phyloP scores from a whole-genome alignment of 2,888 invertebrate genomes.

The Matsumyia berberina region DNA sequence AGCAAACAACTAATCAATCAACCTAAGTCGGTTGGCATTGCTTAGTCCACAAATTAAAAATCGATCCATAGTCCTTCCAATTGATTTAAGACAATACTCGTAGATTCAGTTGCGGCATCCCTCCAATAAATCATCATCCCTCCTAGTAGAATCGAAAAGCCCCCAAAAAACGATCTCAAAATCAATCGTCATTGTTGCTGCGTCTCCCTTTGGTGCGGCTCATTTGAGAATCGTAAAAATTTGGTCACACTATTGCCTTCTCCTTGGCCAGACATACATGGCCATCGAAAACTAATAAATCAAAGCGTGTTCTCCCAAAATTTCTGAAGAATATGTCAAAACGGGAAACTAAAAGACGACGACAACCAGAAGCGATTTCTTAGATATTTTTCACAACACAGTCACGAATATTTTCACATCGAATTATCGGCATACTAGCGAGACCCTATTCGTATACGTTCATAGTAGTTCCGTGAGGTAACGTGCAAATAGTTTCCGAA shows the following conservation, averaged over 20 bases:
- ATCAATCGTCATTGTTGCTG: not conserved
- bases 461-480: constrained; percentile 13
- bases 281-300: constrained; percentile 36
- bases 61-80: constrained; percentile 3
- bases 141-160: not conserved
- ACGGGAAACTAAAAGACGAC: constrained; percentile 17
- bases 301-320: constrained; percentile 7
- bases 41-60: constrained; percentile 4
- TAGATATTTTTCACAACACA: constrained; percentile 37
- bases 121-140: not conserved
- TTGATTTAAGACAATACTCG: not conserved
- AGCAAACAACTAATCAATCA: constrained; percentile 13
- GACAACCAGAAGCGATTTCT: constrained; percentile 21
- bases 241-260: constrained; percentile 54
- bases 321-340: not conserved
- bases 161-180: not conserved
- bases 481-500: constrained; percentile 30
- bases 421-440: constrained; percentile 42
- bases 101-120: not conserved
- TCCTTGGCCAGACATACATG: constrained; percentile 56
- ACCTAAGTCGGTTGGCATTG: not conserved
- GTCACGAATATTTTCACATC: constrained; percentile 55
- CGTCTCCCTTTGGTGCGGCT: constrained; percentile 33
- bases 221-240: constrained; percentile 41
- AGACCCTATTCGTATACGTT: constrained; percentile 4